Conservation (phyloP, 2,888 invertebrate species). For the Drosophila monieri region DNA sequence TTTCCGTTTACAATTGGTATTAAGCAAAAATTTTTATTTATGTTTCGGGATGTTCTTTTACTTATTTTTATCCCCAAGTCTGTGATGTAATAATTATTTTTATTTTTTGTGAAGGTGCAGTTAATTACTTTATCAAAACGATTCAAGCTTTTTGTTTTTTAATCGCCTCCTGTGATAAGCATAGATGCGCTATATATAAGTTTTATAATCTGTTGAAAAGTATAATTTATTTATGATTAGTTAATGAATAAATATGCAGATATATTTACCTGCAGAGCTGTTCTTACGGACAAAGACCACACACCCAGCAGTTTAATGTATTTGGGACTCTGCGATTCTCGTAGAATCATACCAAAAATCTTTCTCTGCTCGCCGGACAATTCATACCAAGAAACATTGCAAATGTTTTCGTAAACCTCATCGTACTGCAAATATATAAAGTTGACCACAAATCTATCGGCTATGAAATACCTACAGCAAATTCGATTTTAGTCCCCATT, state of each 20-base stretch:
- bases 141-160: too few species aligned
- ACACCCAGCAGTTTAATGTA: slow-evolving; percentile 48
- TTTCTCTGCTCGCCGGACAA: slow-evolving; percentile 51
- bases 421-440: slow-evolving; percentile 43
- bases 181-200: slow-evolving; percentile 70
- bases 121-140: neutral
- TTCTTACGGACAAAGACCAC: slow-evolving; percentile 49
- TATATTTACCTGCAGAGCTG: slow-evolving; percentile 50
- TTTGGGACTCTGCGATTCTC: slow-evolving; percentile 45
- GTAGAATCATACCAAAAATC: slow-evolving; percentile 47
- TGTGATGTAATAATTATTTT: neutral
- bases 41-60: neutral
- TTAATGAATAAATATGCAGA: too few species aligned
- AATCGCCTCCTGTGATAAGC: slow-evolving; percentile 53
- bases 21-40: neutral
- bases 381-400: slow-evolving; percentile 53
- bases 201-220: slow-evolving; percentile 66
- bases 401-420: slow-evolving; percentile 45
- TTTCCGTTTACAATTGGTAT: neutral
- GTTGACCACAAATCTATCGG: neutral
- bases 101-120: neutral
- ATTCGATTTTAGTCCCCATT: slow-evolving; percentile 60
- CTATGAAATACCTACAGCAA: slow-evolving; percentile 40
- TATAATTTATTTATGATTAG: slow-evolving; percentile 9
- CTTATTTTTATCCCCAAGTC: neutral